A percentile compares a stretch with the other conserved stretches of the same genome.
These are phyloP conservation scores for Gallinago jamesoni DNA, from an alignment of 2,113 vertebrate species.

Conservation along the genomic window DNA sequence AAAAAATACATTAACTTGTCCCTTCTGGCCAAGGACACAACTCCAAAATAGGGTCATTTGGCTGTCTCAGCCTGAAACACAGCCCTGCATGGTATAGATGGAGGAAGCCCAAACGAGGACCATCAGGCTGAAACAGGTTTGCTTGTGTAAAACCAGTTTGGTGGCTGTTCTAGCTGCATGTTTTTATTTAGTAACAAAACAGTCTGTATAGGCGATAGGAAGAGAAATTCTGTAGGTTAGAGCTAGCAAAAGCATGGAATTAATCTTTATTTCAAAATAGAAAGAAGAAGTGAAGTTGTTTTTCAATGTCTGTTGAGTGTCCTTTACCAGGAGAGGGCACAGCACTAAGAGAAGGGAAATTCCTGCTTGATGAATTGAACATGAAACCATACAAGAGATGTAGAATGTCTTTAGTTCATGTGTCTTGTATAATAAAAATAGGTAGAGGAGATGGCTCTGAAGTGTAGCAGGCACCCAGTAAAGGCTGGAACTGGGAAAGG, in stretches of 20 bases:
- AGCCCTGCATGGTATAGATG: not conserved
- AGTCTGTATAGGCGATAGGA: not conserved
- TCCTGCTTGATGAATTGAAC: not conserved
- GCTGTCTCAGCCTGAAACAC: not conserved
- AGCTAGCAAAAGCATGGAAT: not conserved
- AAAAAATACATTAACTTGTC: not conserved
- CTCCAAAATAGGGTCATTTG: not conserved
- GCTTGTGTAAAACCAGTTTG: not conserved
- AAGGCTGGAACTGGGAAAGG: not conserved
- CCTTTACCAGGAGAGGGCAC: not conserved
- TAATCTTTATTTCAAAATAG: not conserved
- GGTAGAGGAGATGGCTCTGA: not conserved
- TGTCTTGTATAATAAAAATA: not conserved
- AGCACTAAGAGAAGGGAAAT: not conserved
- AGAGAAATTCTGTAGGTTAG: not conserved
- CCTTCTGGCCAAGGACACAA: not conserved
- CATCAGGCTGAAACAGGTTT: not conserved
- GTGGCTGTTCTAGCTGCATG: not conserved
- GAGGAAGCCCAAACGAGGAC: not conserved
- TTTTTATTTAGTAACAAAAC: slow-evolving; percentile 6
- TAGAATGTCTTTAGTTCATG: not conserved
- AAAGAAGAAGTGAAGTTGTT: not conserved
- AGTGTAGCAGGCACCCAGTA: not conserved
- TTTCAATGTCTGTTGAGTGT: not conserved
- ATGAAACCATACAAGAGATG: not conserved